Evolutionary conservation across 64 coral and sea anemone genomes (phyloP).

Genomic region (Montipora capricornis): DNA sequence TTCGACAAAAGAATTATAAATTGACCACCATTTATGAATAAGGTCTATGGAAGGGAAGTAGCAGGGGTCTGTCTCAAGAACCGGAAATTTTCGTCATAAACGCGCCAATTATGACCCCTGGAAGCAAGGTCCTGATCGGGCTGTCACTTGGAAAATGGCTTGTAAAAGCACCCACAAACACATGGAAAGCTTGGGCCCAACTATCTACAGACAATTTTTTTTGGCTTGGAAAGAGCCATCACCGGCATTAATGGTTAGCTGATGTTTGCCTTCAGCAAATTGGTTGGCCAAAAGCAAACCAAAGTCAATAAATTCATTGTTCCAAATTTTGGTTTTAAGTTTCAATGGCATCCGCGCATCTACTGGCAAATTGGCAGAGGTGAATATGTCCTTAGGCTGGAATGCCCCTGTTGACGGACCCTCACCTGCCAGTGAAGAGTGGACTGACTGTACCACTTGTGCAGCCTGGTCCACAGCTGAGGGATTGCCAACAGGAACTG

Average conservation of each 20-base stretch:
- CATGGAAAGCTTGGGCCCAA: constrained; percentile 45
- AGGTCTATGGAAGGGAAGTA: constrained; percentile 8
- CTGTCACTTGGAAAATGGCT: constrained; percentile 24
- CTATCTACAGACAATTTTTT: constrained; percentile 32
- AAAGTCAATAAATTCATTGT: constrained; percentile 66
- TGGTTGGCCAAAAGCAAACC: constrained; percentile 42
- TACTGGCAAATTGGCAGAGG: neutral
- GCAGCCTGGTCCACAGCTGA: neutral
- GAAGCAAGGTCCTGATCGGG: constrained; percentile 36
- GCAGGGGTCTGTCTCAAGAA: constrained; percentile 37
- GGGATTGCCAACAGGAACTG: neutral
- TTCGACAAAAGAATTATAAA: too few species aligned
- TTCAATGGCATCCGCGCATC: constrained; percentile 37
- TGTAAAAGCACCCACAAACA: constrained; percentile 56
- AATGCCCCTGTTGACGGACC: neutral
- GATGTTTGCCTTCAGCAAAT: neutral
- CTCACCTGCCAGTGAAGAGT: neutral
- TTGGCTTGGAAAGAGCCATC: constrained; percentile 24
- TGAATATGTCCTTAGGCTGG: neutral
- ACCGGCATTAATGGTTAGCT: constrained; percentile 39
- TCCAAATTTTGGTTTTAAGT: constrained; percentile 56
- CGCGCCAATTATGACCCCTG: constrained; percentile 41
- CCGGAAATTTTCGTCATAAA: constrained; percentile 24
- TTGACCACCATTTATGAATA: too few species aligned
- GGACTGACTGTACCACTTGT: neutral